Evolutionary conservation across 2,888 invertebrate species (phyloP).

Genomic region (Ophion ventricosus): DNA sequence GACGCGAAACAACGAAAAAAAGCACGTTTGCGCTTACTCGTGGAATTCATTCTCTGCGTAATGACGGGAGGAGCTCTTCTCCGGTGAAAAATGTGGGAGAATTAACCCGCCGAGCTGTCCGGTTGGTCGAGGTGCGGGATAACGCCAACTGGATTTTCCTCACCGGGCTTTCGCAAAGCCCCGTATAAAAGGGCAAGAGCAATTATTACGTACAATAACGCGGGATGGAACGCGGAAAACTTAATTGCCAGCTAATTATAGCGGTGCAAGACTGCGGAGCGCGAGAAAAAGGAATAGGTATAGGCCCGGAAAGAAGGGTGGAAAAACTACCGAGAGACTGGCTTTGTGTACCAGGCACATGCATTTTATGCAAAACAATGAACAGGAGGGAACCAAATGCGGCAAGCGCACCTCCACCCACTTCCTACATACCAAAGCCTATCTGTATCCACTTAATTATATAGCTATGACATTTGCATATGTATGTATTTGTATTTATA

Average conservation of each 20-base stretch:
- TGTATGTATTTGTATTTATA: conserved; percentile 9
- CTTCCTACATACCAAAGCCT: background rate
- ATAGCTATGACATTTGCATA: background rate
- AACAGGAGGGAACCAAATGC: conserved; percentile 15
- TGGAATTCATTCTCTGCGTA: background rate
- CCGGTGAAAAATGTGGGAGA: conserved; percentile 37
- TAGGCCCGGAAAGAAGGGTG: background rate
- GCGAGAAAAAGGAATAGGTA: background rate
- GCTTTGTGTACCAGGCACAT: background rate
- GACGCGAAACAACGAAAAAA: conserved; percentile 10
- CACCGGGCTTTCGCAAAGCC: conserved; percentile 37
- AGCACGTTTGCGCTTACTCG: background rate
- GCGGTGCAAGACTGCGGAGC: conserved; percentile 2
- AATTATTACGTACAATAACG: conserved; percentile 53
- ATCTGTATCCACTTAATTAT: background rate
- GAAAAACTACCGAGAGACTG: background rate
- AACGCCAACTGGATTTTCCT: conserved; percentile 47
- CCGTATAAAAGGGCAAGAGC: conserved; percentile 35
- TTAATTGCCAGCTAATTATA: conserved; percentile 58
- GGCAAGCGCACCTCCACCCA: conserved; percentile 1
- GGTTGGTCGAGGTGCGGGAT: conserved; percentile 6
- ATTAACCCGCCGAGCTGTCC: conserved; percentile 31
- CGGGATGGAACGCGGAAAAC: conserved; percentile 33
- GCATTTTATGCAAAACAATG: background rate
- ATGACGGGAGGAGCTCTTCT: conserved; percentile 23